phyloP scores from a whole-genome alignment of 1,140 invertebrate genomes.

The Drosophila malerkotliana region DNA sequence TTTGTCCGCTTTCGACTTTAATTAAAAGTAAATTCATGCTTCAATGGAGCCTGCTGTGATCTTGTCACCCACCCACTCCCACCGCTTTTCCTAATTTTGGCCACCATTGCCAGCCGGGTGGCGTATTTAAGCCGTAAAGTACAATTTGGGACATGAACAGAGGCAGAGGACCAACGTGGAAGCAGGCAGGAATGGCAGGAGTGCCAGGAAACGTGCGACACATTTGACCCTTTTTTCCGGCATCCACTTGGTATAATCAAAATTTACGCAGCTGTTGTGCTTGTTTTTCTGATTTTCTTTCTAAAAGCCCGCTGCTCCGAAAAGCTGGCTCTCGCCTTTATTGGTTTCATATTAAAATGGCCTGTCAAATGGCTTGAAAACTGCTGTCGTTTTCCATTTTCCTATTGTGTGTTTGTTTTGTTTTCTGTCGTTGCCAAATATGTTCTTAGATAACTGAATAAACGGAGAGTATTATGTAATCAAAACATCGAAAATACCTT shows the following conservation, averaged over 20 bases:
- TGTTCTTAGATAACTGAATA: slow-evolving; percentile 20
- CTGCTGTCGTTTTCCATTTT: slow-evolving; percentile 59
- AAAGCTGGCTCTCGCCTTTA: slow-evolving; percentile 21
- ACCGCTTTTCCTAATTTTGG: slow-evolving; percentile 13
- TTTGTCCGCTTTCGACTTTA: slow-evolving; percentile 27
- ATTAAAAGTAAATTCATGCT: slow-evolving; percentile 46
- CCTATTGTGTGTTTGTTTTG: slow-evolving; percentile 36
- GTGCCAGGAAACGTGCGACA: slow-evolving; percentile 57
- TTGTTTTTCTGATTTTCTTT: slow-evolving; percentile 13
- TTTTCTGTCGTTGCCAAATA: slow-evolving; percentile 18
- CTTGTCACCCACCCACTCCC: slow-evolving; percentile 17
- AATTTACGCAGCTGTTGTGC: slow-evolving; percentile 57
- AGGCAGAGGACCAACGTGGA: slow-evolving; percentile 8
- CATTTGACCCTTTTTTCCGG: slow-evolving; percentile 73
- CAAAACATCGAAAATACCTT: neutral
- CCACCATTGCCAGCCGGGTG: slow-evolving; percentile 44
- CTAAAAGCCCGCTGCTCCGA: neutral
- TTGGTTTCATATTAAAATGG: slow-evolving; percentile 73
- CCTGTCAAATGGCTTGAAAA: slow-evolving; percentile 80
- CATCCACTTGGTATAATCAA: slow-evolving; percentile 66
- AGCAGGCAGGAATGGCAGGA: slow-evolving; percentile 2
- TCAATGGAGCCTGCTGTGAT: slow-evolving; percentile 15
- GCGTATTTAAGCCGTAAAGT: slow-evolving; percentile 75
- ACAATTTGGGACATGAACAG: slow-evolving; percentile 59
- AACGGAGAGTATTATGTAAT: slow-evolving; percentile 5